Conservation (phyloP, 2,113 vertebrate genomes). For the Machaerirhynchus nigripectus region DNA sequence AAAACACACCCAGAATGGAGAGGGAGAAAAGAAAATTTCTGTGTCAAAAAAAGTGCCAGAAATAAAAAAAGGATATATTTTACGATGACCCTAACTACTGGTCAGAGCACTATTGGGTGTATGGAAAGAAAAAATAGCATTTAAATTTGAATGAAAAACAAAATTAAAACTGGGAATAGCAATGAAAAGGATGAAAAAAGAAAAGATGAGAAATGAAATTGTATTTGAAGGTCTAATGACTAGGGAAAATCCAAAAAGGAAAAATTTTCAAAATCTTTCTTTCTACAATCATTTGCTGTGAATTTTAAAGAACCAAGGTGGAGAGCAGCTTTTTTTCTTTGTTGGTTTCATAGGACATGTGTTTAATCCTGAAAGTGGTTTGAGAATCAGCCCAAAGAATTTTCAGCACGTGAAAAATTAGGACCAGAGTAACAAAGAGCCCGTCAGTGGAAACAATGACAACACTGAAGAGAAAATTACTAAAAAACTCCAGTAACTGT, state of each 20-base stretch:
- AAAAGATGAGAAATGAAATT: neutral
- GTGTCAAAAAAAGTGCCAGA: neutral
- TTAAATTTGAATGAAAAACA: neutral
- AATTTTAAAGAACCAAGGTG: neutral
- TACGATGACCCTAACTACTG: neutral
- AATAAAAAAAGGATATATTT: neutral
- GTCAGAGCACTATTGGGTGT: neutral
- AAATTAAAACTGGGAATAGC: neutral
- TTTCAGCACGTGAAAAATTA: neutral
- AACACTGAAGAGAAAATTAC: neutral
- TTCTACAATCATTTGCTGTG: neutral
- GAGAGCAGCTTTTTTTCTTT: fast-evolving
- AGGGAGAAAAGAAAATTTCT: neutral
- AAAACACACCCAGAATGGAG: neutral
- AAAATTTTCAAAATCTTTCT: neutral
- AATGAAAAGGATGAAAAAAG: neutral
- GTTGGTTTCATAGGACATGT: neutral
- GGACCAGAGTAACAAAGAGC: neutral
- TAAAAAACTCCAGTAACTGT: neutral
- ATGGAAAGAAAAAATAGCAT: neutral
- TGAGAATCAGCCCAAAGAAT: neutral
- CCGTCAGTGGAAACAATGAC: neutral
- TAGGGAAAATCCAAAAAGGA: neutral
- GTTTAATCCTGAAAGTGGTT: neutral
- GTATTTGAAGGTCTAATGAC: neutral